Percentiles rank a stretch among this genome's conserved stretches.
Conservation (phyloP, 2,113 vertebrate species). For the Albula goreensis region DNA sequence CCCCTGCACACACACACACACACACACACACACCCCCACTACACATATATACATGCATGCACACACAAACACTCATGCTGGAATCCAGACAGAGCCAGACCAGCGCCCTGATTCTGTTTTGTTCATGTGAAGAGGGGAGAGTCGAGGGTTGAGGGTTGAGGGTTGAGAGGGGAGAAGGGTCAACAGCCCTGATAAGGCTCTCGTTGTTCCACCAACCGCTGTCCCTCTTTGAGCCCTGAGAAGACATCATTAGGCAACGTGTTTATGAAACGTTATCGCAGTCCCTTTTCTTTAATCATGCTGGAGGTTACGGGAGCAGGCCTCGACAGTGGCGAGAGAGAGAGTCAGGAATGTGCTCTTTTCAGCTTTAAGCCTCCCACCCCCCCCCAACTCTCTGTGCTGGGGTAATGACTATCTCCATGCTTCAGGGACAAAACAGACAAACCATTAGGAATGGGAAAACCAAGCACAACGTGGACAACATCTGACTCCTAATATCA, state of each 20-base stretch:
- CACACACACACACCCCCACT: too few relatives aligned
- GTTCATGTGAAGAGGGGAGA: constrained; percentile 9
- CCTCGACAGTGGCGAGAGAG: neutral
- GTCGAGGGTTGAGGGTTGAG: neutral
- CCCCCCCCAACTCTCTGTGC: neutral
- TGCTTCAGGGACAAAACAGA: neutral
- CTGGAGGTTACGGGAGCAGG: neutral
- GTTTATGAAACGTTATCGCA: neutral
- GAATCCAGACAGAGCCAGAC: constrained; percentile 22
- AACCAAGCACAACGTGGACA: neutral
- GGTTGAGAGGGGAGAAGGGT: neutral
- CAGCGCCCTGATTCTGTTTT: constrained; percentile 9
- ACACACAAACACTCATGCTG: neutral
- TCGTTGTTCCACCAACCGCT: neutral
- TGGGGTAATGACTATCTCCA: neutral
- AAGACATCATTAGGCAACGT: constrained; percentile 1
- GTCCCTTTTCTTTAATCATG: neutral
- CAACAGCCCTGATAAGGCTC: neutral
- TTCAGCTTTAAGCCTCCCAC: neutral
- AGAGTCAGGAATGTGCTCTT: neutral
- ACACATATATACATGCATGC: neutral
- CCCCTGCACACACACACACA: too few relatives aligned
- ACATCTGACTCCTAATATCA: neutral
- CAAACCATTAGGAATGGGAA: neutral
- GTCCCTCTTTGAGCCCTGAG: neutral